Base-by-base conservation (phyloP, 2,888 invertebrate species). In the Tiliacea aurago region DNA sequence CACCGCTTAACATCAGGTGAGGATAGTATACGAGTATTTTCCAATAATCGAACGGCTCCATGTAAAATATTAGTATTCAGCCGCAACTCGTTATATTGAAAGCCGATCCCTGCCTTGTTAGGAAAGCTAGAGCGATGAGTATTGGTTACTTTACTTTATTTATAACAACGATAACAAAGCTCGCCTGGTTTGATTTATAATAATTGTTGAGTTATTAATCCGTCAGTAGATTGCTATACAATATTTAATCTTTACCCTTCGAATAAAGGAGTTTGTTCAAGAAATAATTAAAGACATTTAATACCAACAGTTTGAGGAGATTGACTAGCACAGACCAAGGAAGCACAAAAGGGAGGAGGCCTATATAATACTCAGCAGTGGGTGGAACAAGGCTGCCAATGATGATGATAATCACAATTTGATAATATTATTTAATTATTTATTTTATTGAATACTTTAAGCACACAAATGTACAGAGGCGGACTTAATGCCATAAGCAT, bases 181-280 rank as follows among this genome's bases (percentile, higher is more conserved):
- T 23, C 37, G 33, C 20, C n/a, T 78, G 3, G 4, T 28, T 74
- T 77, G 7, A 78, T 69, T 78, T 45, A 68, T 69, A 58, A 78
- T 37, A 58, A 78, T 37, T 77, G 33, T 23, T 11, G 53, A 45
- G 45, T 45, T 55, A 47, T 55, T 73, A 41, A 55, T 76, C 62
- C 1, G 4, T 9, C 13, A 28, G 33, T 45, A 11, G 15, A 45
- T 53, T 53, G 18, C 43, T 37, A 11, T n/a, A 13, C 20, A 37
- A 55, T 55, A 47, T 37, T 28, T 9, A 37, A n/a, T 13, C 10
- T 33, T 51, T 5, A 70, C 0, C 5, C 37, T 37, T 73, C 0
- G 5, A 20, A 47, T 55, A 45, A 23, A 73, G 33, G 11, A 45
- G 10, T 28, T 53, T 20, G 3, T 15, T 51, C 11, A 6, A 37